phyloP scores from a whole-genome alignment of 2,797 vertebrate genomes.

The Enteromius trimaculatus region DNA sequence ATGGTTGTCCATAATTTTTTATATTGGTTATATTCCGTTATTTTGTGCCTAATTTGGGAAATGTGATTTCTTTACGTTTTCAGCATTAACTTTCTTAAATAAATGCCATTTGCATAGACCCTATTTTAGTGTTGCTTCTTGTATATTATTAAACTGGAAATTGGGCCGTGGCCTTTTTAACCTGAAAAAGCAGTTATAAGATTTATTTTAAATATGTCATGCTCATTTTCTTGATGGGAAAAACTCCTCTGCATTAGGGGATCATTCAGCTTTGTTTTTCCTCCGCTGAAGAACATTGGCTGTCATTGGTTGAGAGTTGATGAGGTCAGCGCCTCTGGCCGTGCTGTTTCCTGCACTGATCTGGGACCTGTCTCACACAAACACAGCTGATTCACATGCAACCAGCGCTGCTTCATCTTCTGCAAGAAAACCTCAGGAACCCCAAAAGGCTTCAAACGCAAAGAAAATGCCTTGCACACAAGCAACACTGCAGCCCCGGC shows the following conservation, averaged over 20 bases:
- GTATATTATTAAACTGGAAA: neutral
- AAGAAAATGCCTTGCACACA: conserved; percentile 54
- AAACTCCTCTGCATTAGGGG: neutral
- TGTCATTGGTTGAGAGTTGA: conserved; percentile 36
- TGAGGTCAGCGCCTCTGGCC: conserved; percentile 38
- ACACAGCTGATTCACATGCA: conserved; percentile 53
- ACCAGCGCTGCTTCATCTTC: conserved; percentile 46
- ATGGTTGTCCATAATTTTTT: neutral
- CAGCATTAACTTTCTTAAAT: neutral
- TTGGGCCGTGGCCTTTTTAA: neutral
- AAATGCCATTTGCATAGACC: neutral
- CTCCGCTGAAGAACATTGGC: neutral
- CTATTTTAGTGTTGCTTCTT: neutral
- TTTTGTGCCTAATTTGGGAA: neutral
- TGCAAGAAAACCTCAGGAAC: conserved; percentile 47
- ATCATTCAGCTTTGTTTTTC: conserved; percentile 34
- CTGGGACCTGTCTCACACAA: conserved; percentile 47
- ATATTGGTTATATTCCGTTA: neutral
- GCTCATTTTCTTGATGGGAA: conserved; percentile 10
- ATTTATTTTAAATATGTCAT: neutral
- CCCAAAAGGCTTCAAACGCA: conserved; percentile 36
- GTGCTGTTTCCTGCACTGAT: conserved; percentile 45
- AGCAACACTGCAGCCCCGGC: conserved; percentile 57
- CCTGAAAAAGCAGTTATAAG: neutral
- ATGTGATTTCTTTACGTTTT: neutral